Evolutionary conservation across 64 coral and sea anemone genomes (phyloP), one percentile per base, ranked within the genome.

Genomic region (Stylophora pistillata): DNA sequence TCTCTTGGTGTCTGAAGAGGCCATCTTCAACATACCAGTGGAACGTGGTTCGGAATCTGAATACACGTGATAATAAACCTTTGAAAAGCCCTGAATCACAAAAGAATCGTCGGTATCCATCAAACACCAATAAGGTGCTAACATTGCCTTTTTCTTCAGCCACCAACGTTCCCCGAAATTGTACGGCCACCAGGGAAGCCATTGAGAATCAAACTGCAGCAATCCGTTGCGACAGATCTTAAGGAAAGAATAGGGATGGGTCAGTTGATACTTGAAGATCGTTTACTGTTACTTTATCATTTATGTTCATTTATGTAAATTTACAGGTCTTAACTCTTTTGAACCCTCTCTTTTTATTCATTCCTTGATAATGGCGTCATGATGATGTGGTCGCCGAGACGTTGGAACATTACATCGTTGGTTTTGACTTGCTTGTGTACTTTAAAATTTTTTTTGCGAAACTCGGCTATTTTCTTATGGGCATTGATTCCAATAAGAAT

Each of bases 111-210:
- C 13, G 15, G 76, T 53, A 78, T 78, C 58, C 23, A 60, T 85
- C 60, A 41, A 68, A n/a, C 60, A 27, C 81, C 81, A 85, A 70
- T 85, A 85, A 10, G 81, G 81, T 20, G 81, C 81, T 2, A 85
- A 18, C 29, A 53, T 85, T 23, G 81, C 30, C 56, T 25, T 16
- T 14, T 85, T 41, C 25, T 12, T 63, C 4, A 68, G 33, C 30
- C 81, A 65, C 17, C 61, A 23, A 21, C 47, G 60, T 66, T 53
- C 61, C 9, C 81, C 57, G n/a, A 78, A 78, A 25, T 53, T 53
- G 14, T 78, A 56, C 5, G 76, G 76, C 76, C 76, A 78, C 21
- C 76, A 58, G 15, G 76, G 76, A 15, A 78, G 57, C 10, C 23
- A 78, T n/a, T 78, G 41, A 23, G 53, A 53, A 56, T 70, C 81